These are phyloP conservation scores for Xyliphius kryptos DNA, from an alignment of 2,113 vertebrate genomes.

Conservation along the genomic window DNA sequence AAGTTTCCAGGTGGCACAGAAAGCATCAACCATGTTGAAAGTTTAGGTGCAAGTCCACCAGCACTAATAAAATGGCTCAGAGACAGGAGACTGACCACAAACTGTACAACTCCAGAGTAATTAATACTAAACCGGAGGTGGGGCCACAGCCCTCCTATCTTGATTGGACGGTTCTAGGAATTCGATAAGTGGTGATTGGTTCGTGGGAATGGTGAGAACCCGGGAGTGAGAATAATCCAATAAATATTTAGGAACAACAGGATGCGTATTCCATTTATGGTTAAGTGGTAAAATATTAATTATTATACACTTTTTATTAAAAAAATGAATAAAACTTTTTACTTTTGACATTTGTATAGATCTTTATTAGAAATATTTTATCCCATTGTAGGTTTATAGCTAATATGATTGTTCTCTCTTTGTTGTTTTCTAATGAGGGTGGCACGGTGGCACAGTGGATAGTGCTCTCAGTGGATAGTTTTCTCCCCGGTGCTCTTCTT, in stretches of 20 bases:
- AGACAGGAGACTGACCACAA: background rate
- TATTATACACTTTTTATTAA: too few species aligned
- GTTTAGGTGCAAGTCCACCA: conserved; percentile 17
- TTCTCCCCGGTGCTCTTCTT: too few species aligned
- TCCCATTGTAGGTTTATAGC: too few species aligned
- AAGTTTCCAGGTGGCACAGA: conserved; percentile 92
- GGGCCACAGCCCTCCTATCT: conserved; percentile 7
- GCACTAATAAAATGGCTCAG: conserved; percentile 5
- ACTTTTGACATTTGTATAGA: too few species aligned
- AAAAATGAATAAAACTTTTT: too few species aligned
- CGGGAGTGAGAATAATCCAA: conserved; percentile 38
- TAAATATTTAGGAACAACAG: conserved; percentile 22
- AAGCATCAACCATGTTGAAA: conserved; percentile 83
- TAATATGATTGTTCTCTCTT: too few species aligned
- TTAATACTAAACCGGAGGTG: conserved; percentile 44
- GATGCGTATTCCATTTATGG: background rate
- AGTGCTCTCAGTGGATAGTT: too few species aligned
- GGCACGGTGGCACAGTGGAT: too few species aligned
- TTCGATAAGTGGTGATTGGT: conserved; percentile 43
- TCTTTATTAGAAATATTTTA: too few species aligned
- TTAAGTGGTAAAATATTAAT: background rate
- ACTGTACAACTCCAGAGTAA: conserved; percentile 26
- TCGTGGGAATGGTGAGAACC: conserved; percentile 44
- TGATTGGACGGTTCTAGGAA: conserved; percentile 47
- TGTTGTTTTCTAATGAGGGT: too few species aligned